phyloP scores from a whole-genome alignment of 2,888 invertebrate genomes.

The Julus scandinavius region DNA sequence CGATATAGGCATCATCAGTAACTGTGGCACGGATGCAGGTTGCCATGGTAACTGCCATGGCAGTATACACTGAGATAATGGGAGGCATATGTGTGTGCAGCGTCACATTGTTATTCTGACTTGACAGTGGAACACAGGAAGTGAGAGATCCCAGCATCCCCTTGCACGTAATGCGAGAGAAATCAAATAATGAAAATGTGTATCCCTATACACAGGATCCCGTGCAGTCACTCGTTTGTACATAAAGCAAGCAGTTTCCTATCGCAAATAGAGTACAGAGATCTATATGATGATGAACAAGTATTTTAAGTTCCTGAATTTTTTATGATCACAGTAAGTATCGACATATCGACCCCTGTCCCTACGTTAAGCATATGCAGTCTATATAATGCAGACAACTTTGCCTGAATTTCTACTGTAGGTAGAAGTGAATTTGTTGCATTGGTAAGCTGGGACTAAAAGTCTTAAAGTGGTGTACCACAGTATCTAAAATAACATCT shows the following conservation, averaged over 20 bases:
- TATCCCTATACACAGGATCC: background rate
- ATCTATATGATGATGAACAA: background rate
- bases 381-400: background rate
- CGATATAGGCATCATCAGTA: background rate
- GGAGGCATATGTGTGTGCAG: background rate
- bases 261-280: background rate
- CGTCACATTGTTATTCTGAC: conserved; percentile 25
- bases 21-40: background rate
- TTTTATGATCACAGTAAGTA: background rate
- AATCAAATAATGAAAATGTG: conserved; percentile 19
- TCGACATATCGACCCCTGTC: background rate
- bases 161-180: conserved; percentile 19
- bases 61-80: background rate
- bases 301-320: conserved; percentile 20
- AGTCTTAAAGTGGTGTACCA: too few relatives aligned
- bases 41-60: background rate
- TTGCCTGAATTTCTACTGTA: background rate
- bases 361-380: background rate
- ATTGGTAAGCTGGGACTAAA: too few relatives aligned
- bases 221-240: background rate
- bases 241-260: background rate
- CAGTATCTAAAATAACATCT: too few relatives aligned
- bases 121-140: conserved; percentile 20
- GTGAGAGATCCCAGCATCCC: conserved; percentile 6
- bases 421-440: too few relatives aligned